These are phyloP conservation scores for Drosophila kanapiae DNA, from an alignment of 1,140 invertebrate species.

Conservation along the genomic window DNA sequence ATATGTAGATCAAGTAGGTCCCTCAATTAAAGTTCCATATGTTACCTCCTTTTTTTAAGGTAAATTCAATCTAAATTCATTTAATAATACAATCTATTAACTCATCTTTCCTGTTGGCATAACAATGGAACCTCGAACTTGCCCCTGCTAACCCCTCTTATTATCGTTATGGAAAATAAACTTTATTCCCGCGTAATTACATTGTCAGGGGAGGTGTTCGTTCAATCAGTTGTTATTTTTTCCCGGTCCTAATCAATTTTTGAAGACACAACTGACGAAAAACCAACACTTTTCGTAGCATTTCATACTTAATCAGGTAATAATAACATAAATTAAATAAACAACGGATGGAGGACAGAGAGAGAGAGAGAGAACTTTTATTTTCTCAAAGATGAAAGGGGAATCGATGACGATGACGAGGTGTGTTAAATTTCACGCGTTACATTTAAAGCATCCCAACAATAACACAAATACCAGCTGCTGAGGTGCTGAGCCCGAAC, in stretches of 20 bases:
- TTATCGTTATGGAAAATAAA: constrained; percentile 33
- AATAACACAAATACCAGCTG: constrained; percentile 41
- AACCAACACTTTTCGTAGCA: constrained; percentile 41
- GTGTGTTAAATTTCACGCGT: constrained; percentile 81
- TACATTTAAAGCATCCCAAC: constrained; percentile 65
- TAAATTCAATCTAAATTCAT: not conserved
- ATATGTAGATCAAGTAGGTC: too few relatives aligned
- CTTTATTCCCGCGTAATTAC: constrained; percentile 44
- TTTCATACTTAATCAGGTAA: constrained; percentile 79
- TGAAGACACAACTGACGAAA: constrained; percentile 64
- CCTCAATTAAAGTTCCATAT: not conserved
- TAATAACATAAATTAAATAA: constrained; percentile 84
- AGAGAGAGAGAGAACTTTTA: constrained; percentile 60
- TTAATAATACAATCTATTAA: constrained; percentile 19
- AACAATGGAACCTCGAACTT: constrained; percentile 20
- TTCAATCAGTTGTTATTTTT: constrained; percentile 53
- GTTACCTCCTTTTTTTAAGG: not conserved
- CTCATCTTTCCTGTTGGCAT: constrained; percentile 57
- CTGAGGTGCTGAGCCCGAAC: constrained; percentile 4
- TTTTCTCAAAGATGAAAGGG: constrained; percentile 57
- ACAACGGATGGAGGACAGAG: constrained; percentile 49
- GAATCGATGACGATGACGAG: constrained; percentile 43
- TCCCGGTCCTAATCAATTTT: constrained; percentile 68
- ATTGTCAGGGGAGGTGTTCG: constrained; percentile 21
- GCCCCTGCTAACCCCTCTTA: constrained; percentile 5